Conservation (phyloP, 2,888 invertebrate species). For the Sycophila texana region DNA sequence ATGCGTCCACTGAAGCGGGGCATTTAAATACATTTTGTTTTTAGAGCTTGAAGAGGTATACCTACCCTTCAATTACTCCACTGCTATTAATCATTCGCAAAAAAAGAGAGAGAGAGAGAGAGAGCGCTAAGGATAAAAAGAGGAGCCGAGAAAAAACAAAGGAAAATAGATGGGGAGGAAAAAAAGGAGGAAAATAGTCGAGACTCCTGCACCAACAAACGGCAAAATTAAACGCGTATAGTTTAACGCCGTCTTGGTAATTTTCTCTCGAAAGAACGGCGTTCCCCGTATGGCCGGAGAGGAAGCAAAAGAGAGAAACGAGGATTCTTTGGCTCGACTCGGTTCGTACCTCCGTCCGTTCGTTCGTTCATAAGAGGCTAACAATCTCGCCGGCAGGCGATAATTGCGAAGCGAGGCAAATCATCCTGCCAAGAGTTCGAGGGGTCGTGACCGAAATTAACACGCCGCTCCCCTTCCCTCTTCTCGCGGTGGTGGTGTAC, state of each 20-base stretch:
- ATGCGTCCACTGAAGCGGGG: conserved; percentile 1
- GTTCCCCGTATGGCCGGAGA: conserved; percentile 33
- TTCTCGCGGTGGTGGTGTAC: conserved; percentile 38
- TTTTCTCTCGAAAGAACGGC: conserved; percentile 53
- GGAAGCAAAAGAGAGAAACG: conserved; percentile 17
- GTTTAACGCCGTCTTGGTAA: conserved; percentile 57
- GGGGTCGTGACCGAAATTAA: conserved; percentile 61
- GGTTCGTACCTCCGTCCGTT: conserved; percentile 13
- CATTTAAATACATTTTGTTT: conserved; percentile 49
- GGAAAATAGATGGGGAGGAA: conserved; percentile 7
- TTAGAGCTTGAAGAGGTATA: conserved; percentile 22
- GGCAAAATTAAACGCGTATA: conserved; percentile 54
- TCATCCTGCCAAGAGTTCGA: conserved; percentile 56
- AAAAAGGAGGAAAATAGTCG: conserved; percentile 10
- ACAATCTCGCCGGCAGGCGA: conserved; percentile 57
- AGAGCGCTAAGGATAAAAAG: neutral
- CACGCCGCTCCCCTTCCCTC: conserved; percentile 48
- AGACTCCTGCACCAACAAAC: conserved; percentile 46
- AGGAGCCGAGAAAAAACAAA: conserved; percentile 2
- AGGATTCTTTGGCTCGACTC: conserved; percentile 40
- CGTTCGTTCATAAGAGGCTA: conserved; percentile 56
- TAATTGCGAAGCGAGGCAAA: conserved; percentile 57
- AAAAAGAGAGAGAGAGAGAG: conserved; percentile 27
- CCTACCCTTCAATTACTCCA: conserved; percentile 50
- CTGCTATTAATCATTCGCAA: conserved; percentile 54